phyloP scores from a whole-genome alignment of 2,113 vertebrate species.

The Ceuthmochares aereus region DNA sequence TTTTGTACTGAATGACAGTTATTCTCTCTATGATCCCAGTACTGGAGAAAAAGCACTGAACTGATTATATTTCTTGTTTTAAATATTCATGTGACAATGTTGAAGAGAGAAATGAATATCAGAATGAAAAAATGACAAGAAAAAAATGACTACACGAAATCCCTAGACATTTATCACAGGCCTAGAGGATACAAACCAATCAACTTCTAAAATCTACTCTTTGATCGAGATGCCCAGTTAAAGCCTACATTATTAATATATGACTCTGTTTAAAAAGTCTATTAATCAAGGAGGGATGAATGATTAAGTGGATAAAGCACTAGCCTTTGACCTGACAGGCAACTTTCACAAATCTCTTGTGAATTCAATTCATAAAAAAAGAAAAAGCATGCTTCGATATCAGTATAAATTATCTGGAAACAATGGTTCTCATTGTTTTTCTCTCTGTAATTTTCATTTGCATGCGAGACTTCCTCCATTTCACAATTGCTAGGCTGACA shows the following conservation, averaged over 20 bases:
- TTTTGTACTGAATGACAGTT: conserved; percentile 56
- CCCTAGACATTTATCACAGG: conserved; percentile 74
- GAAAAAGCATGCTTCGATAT: background rate
- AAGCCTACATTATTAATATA: conserved; percentile 76
- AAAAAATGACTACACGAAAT: conserved; percentile 64
- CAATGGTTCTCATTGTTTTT: conserved; percentile 16
- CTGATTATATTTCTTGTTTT: conserved; percentile 72
- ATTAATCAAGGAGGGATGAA: conserved; percentile 75
- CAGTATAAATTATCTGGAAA: conserved; percentile 21
- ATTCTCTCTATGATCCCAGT: conserved; percentile 50
- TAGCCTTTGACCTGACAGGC: conserved; percentile 65
- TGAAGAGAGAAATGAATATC: conserved; percentile 72
- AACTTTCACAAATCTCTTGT: conserved; percentile 43
- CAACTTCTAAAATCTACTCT: conserved; percentile 67
- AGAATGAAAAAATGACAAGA: conserved; percentile 62
- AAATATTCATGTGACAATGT: conserved; percentile 76
- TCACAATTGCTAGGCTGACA: background rate
- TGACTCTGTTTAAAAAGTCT: conserved; percentile 75
- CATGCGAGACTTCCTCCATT: background rate
- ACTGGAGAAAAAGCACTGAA: conserved; percentile 61
- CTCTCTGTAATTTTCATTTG: conserved; percentile 15
- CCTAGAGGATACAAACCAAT: conserved; percentile 75
- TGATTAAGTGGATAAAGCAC: conserved; percentile 71
- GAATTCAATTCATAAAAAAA: conserved; percentile 27
- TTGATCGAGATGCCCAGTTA: conserved; percentile 73